Evolutionary conservation across 2,888 invertebrate species (phyloP).

Genomic region (Sepiola atlantica): DNA sequence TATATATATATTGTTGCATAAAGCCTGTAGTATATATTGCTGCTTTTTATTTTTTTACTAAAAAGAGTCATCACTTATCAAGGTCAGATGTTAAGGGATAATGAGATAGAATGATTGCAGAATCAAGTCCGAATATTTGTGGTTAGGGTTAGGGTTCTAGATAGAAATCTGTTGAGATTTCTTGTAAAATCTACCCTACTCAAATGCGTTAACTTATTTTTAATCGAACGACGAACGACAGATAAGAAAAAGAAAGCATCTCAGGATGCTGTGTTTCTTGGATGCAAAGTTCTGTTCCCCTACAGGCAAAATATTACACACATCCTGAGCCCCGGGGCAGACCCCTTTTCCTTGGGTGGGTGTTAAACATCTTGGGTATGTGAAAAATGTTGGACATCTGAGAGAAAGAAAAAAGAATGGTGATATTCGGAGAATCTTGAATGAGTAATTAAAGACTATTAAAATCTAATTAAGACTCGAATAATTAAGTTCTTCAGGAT

Average conservation of each 20-base stretch:
- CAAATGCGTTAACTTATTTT: not conserved
- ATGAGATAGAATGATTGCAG: too few relatives aligned
- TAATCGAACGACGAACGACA: not conserved
- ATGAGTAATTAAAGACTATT: not conserved
- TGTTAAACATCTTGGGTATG: not conserved
- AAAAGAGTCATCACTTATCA: too few relatives aligned
- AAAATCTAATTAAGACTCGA: not conserved
- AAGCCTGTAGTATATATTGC: too few relatives aligned
- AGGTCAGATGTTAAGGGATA: too few relatives aligned
- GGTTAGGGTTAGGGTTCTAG: too few relatives aligned
- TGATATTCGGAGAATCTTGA: not conserved
- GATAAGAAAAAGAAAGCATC: not conserved
- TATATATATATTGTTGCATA: too few relatives aligned
- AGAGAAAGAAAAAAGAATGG: not conserved
- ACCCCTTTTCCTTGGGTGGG: not conserved
- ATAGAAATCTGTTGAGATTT: too few relatives aligned
- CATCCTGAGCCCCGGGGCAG: not conserved
- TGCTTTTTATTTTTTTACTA: too few relatives aligned
- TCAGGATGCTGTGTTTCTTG: not conserved
- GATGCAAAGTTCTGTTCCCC: not conserved
- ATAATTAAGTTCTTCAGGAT: too few relatives aligned
- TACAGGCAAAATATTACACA: not conserved
- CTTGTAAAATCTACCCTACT: not conserved
- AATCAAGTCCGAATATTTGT: too few relatives aligned
- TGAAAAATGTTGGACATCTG: not conserved